A percentile compares a stretch with the other conserved stretches of the same genome.
These are phyloP conservation scores for Leuctra nigra DNA, from an alignment of 2,888 invertebrate genomes.

Conservation along the genomic window DNA sequence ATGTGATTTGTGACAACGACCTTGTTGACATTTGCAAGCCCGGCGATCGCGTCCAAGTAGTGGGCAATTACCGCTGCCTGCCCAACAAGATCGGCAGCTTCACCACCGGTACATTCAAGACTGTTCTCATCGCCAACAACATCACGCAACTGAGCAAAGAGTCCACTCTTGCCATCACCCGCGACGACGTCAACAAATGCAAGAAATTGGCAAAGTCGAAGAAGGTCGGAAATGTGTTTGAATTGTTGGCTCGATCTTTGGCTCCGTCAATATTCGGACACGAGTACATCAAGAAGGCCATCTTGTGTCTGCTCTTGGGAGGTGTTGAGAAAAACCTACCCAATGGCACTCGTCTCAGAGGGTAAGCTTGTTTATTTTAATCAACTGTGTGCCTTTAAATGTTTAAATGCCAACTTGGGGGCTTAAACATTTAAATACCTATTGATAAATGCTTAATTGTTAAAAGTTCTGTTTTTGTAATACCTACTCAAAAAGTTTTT, in stretches of 20 bases:
- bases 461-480: too few species aligned
- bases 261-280: constrained; percentile 99
- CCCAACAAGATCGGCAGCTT: constrained; percentile 91
- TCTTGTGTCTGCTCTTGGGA: constrained; percentile 87
- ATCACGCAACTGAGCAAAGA: constrained; percentile 87
- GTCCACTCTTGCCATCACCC: constrained; percentile 63
- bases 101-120: constrained; percentile 83
- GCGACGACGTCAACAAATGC: constrained; percentile 84
- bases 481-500: too few species aligned
- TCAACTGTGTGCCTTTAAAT: not conserved
- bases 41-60: constrained; percentile 93
- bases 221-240: constrained; percentile 73
- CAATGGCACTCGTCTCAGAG: constrained; percentile 87
- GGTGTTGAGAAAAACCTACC: constrained; percentile 91
- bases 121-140: constrained; percentile 90
- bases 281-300: constrained; percentile 92
- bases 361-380: constrained; percentile 43
- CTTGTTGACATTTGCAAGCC: constrained; percentile 93
- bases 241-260: constrained; percentile 80
- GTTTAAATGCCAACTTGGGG: too few species aligned
- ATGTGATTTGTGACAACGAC: constrained; percentile 93
- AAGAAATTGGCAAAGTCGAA: constrained; percentile 64
- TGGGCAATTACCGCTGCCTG: constrained; percentile 90
- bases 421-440: too few species aligned
- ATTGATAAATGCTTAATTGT: too few species aligned